Base-by-base conservation (phyloP, 2,888 invertebrate species). In the Chrysolina haemoptera region DNA sequence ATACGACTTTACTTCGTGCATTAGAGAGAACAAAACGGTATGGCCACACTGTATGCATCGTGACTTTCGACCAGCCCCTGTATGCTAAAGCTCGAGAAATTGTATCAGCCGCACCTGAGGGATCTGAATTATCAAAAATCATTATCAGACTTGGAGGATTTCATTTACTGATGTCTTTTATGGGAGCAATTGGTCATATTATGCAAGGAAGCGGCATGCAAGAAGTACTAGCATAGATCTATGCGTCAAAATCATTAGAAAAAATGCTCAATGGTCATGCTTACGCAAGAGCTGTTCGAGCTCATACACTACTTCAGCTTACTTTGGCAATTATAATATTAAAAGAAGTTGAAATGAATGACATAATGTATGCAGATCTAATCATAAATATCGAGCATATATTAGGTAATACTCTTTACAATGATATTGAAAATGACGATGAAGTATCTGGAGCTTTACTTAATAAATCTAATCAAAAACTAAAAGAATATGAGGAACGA, bases 171-270 rank as follows among this genome's bases (percentile, higher is more conserved):
- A 85, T 87, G 86, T 87, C 85, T 0, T 88, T 83, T 78, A 65
- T 87, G 18, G 85, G 85, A 73, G 71, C 82, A 43, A 84, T 88
- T 50, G 87, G 86, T 40, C 76, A 82, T 73, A 84, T 87, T 72
- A 88, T 88, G 87, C 74, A 79, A 65, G 86, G 86, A 73, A 87
- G 86, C 75, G 87, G 87, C 9, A 41, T 88, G 12, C 84, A 84
- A 77, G 85, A 87, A 76, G 55, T 76, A 43, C 68, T 78, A 14
- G 18, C 55, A 46, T 70, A 78, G 11, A 77, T 81, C 55, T 82
- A 80, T 77, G 82, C 82, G 20, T 9, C 62, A n/a, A 81, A 78
- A 14, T 82, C 80, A 71, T 64, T 83, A 74, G 82, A 84, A 62
- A 82, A 84, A 78, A 83, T 84, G 80, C 67, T 84, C 6, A 80